Evolutionary conservation across 2,113 vertebrate genomes (phyloP), one percentile per base, ranked within the genome.

Genomic region (Lagenorhynchus albirostris): DNA sequence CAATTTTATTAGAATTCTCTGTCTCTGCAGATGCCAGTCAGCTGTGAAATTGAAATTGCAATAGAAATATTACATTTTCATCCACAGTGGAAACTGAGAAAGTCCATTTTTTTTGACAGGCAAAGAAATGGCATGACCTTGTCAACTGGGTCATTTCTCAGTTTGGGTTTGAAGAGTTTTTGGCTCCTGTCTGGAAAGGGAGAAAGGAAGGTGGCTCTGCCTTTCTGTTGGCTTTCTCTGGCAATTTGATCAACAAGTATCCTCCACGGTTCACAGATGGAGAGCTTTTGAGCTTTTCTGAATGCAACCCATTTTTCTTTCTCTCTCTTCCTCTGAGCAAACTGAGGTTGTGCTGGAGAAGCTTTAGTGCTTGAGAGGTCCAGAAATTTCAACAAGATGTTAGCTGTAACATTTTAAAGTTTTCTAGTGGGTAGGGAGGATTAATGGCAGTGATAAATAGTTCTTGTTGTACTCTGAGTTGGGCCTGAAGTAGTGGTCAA

Each of bases 41-140:
- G 97, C 98, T 99, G 98, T 99, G 99, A 99, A 99, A 99, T 99
- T 99, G 98, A 98, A 99, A 99, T 98, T 98, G 98, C 98, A 99
- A 99, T 98, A 99, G 98, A 99, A 99, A 99, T 99, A 99, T 97
- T 98, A 98, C 90, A 77, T 99, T 99, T 98, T 98, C 97, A 98
- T 97, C 96, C 97, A 98, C 80, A 98, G 97, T 95, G 96, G 97
- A 97, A 98, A 98, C 93, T 97, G 98, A 98, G 98, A 98, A 98
- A 97, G 96, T 98, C 98, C 89, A 97, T 97, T 98, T 98, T 90
- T 90, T 98, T 95, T 98, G 98, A 98, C 80, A 97, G 86, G 94
- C 92, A 96, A 95, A 98, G 94, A 97, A 89, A 96, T 79, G 87
- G 55, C 58, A 62, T 94, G 97, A 89, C 96, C 95, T 96, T 97